Base-by-base conservation (phyloP, 2,113 vertebrate species). In the Bagarius yarrelli region DNA sequence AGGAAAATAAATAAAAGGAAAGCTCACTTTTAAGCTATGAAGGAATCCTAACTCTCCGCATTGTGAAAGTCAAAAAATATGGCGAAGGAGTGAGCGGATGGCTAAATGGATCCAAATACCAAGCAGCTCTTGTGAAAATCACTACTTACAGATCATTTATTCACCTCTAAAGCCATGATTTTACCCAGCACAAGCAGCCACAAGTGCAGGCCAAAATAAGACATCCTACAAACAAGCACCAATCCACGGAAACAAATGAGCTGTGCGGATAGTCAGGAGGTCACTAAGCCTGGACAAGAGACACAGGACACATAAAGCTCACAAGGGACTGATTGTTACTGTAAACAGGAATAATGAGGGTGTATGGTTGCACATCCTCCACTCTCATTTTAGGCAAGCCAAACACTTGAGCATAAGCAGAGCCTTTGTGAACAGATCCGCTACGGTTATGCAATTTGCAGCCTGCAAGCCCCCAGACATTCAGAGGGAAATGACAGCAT, bases 261-360 rank as follows among this genome's bases (percentile, higher is more conserved):
- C 11, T n/a, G 40, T 34, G 44, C 8, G 5, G 61, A 34, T 19
- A 70, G 55, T 74, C 50, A 73, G 40, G 32, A 60, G 73, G 72
- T 76, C 30, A 76, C 8, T 2, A 66, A 63, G 25, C 59, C 47
- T 63, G 76, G 81, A 69, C 70, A 53, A 55, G 69, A 23, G 66
- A 74, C 78, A 80, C 50, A 60, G 64, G 74, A 79, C 67, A 78
- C 60, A 66, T 71, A 53, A 82, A 66, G 25, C 55, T 74, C 21
- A 85, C 66, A 85, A 77, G 50, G 67, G 63, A 30, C 56, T 53
- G 78, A 81, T 83, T 83, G 86, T 83, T 87, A 63, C 77, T 64
- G 63, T 70, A 70, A 78, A 77, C 34, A 53, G 36, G 71, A 75
- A 79, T 80, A 78, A 72, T 78, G n/a, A n/a, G 76, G 47, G 13